phyloP scores from a whole-genome alignment of 2,113 vertebrate species.

The Antechinus flavipes region DNA sequence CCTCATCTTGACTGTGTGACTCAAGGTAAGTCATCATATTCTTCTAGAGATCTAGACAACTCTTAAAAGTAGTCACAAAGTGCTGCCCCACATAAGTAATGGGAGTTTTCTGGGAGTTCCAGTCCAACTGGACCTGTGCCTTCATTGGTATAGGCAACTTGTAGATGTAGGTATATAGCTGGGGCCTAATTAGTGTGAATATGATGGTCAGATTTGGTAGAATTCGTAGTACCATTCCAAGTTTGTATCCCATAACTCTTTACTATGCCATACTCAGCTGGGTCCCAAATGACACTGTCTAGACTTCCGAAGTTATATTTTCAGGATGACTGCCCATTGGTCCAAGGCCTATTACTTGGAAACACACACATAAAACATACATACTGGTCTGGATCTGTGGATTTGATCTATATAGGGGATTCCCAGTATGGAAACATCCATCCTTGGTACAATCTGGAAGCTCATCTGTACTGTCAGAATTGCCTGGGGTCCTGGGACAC shows the following conservation, averaged over 20 bases:
- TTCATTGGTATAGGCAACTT: too few relatives aligned
- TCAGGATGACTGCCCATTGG: neutral
- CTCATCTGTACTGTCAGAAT: too few relatives aligned
- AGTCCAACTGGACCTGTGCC: neutral
- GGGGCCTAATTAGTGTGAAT: neutral
- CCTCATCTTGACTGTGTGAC: too few relatives aligned
- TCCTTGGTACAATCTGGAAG: neutral
- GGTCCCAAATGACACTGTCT: neutral
- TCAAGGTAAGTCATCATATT: too few relatives aligned
- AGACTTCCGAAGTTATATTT: neutral
- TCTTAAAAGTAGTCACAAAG: too few relatives aligned
- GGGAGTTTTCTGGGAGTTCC: too few relatives aligned
- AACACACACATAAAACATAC: neutral
- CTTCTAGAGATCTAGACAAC: too few relatives aligned
- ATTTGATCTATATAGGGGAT: neutral
- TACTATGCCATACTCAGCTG: too few relatives aligned
- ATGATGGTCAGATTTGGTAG: neutral
- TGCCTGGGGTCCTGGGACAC: neutral
- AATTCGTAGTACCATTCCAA: neutral
- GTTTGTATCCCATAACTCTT: too few relatives aligned
- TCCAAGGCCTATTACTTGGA: neutral
- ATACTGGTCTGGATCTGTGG: too few relatives aligned
- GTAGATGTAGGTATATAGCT: too few relatives aligned
- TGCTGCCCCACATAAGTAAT: too few relatives aligned
- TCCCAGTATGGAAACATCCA: neutral